Evolutionary conservation across 2,888 invertebrate genomes (phyloP).

Genomic region (Trichopoda pennipes): DNA sequence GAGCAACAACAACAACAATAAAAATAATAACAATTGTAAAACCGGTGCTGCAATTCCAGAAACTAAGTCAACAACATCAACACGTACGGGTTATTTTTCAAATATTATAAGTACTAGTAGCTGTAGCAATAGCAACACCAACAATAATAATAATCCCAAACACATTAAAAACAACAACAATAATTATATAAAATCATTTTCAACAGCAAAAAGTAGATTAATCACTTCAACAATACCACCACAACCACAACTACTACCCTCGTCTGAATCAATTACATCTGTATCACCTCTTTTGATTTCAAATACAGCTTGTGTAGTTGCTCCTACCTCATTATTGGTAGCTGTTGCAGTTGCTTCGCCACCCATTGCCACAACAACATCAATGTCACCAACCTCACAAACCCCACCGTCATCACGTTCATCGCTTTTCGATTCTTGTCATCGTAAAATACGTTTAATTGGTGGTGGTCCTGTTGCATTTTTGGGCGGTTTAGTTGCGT

Average conservation of each 20-base stretch:
- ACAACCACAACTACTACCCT: constrained; percentile 52
- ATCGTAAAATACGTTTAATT: constrained; percentile 87
- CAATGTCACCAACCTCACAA: constrained; percentile 78
- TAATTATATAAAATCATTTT: constrained; percentile 62
- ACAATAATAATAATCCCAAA: constrained; percentile 42
- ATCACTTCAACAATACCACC: constrained; percentile 58
- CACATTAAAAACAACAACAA: constrained; percentile 43
- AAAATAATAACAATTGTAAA: constrained; percentile 63
- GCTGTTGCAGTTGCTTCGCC: constrained; percentile 64
- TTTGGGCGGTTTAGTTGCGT: constrained; percentile 87
- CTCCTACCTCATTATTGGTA: constrained; percentile 56
- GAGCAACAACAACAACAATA: constrained; percentile 70
- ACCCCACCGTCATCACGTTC: constrained; percentile 82
- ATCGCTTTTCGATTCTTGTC: constrained; percentile 87
- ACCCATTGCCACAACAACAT: constrained; percentile 63
- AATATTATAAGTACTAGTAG: constrained; percentile 57
- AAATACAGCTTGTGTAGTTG: constrained; percentile 59
- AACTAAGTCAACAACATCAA: constrained; percentile 62
- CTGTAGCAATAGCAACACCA: constrained; percentile 35
- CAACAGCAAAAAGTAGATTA: constrained; percentile 57
- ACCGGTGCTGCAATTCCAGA: constrained; percentile 45
- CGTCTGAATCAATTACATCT: constrained; percentile 36
- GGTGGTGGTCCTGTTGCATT: constrained; percentile 86
- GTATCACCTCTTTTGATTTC: constrained; percentile 8
- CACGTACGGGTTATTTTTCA: constrained; percentile 63